These are phyloP conservation scores for Crocodylus rhombifer DNA, from an alignment of 2,797 vertebrate genomes.

Conservation along the genomic window DNA sequence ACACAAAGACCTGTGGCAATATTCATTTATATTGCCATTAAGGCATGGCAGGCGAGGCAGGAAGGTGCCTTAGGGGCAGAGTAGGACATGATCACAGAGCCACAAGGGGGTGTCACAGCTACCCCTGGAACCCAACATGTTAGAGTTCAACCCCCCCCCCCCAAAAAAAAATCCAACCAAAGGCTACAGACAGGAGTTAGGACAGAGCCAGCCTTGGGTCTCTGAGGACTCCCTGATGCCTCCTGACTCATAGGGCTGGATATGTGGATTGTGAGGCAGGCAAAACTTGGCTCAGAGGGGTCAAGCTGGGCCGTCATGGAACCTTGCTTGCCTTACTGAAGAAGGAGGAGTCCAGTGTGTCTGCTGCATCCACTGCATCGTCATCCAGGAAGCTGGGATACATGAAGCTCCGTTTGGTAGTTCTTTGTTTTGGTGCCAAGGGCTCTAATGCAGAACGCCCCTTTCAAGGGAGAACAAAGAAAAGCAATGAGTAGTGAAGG, in stretches of 20 bases:
- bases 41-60: background rate
- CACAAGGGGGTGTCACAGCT: too few species aligned
- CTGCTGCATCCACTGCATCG: slow-evolving; percentile 88
- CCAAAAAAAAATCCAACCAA: background rate
- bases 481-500: background rate
- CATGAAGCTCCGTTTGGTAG: slow-evolving; percentile 89
- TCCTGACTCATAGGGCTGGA: background rate
- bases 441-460: slow-evolving; percentile 88
- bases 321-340: slow-evolving; percentile 93
- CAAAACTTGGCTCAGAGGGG: background rate
- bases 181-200: background rate
- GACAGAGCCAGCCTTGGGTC: background rate
- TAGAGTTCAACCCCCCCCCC: too few species aligned
- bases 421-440: slow-evolving; percentile 78
- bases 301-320: background rate
- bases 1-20: too few species aligned
- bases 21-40: background rate
- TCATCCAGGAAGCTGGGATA: slow-evolving; percentile 93
- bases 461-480: slow-evolving; percentile 71
- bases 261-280: background rate
- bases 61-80: too few species aligned
- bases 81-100: too few species aligned
- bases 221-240: background rate
- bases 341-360: slow-evolving; percentile 90
- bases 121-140: too few species aligned